Evolutionary conservation across 2,888 invertebrate genomes (phyloP), one percentile per base, ranked within the genome.

Genomic region (Melanostoma mellinum): DNA sequence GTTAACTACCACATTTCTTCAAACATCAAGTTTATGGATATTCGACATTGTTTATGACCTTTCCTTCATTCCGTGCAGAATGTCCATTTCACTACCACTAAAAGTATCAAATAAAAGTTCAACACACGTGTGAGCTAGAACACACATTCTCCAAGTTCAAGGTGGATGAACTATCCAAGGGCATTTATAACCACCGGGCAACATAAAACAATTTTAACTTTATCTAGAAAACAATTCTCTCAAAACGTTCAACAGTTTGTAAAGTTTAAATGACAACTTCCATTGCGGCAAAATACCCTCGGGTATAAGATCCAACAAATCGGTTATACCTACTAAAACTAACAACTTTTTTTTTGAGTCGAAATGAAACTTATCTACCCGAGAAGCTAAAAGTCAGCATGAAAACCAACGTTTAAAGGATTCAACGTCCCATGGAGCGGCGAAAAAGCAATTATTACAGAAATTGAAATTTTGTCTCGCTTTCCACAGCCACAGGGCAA

Each of bases 271-370:
- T 36, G 36, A 44, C 30, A 63, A 58, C 40, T 52, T 9, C 0
- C 10, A 55, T 20, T 38, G 33, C 8, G 42, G 33, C 4, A n/a
- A 44, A 52, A 10, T 2, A n/a, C 50, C 3, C 40, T 35, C 10
- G 40, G 5, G 33, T 1, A 56, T 42, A 9, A 20, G 8, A 48
- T 9, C 48, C 38, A 30, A 9, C 35, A 52, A 58, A 48, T 20
- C 52, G 38, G n/a, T 72, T 42, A 50, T 52, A 6, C 55, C n/a
- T 20, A 32, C 6, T 50, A 40, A 2, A 42, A 61, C 60, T 61
- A 65, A 65, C 33, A 65, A 67, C 58, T 53, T 73, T 72, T 77
- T 78, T 72, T 65, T 35, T 36, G 6, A 3, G 60, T 10, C 48
- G 40, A 40, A 63, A 35, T 33, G 38, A 58, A 55, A 52, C 44